Evolutionary conservation across 2,888 invertebrate species (phyloP), one percentile per base, ranked within the genome.

Genomic region (Malthinus flaveolus): DNA sequence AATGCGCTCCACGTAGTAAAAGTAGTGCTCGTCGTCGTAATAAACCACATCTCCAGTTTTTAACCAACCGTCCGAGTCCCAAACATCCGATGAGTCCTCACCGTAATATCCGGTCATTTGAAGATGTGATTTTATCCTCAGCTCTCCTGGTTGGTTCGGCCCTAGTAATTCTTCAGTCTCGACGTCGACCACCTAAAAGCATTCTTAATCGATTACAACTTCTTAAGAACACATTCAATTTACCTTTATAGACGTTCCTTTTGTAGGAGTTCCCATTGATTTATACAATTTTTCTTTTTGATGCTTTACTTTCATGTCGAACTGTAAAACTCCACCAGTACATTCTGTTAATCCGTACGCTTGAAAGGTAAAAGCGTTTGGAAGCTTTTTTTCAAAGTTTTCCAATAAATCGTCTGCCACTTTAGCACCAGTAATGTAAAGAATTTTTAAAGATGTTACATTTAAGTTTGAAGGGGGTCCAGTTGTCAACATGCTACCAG

Each of bases 21-120:
- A 78, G 64, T 80, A 77, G 64, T 74, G 74, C 5, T 79, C 71
- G 15, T 79, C 77, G 56, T 83, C 82, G 57, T 80, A 78, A 60
- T 78, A 80, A 32, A 78, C 75, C 15, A 82, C 70, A 54, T 83
- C 83, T 0, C 83, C 83, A 5, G 81, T 79, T 67, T 79, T 81
- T 12, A 81, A 70, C 78, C 79, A 83, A 1, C 80, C 75, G 11
- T 77, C 79, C 33, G 75, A 73, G 1, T 79, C 73, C 34, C 78
- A 77, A 0, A 73, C 67, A 33, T 77, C 74, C 13, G 72, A 72
- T 1, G 81, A 80, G 1, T 79, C 80, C 56, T 74, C 64, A 47
- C 78, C 80, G 67, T 80, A 79, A 66, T 83, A 83, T 2, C 78
- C 80, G 75, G 79, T 70, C 61, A 75, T 72, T 23, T 61, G 7